Evolutionary conservation across 2,888 invertebrate genomes (phyloP), one percentile per base, ranked within the genome.

Genomic region (Epirrhoe tristata): DNA sequence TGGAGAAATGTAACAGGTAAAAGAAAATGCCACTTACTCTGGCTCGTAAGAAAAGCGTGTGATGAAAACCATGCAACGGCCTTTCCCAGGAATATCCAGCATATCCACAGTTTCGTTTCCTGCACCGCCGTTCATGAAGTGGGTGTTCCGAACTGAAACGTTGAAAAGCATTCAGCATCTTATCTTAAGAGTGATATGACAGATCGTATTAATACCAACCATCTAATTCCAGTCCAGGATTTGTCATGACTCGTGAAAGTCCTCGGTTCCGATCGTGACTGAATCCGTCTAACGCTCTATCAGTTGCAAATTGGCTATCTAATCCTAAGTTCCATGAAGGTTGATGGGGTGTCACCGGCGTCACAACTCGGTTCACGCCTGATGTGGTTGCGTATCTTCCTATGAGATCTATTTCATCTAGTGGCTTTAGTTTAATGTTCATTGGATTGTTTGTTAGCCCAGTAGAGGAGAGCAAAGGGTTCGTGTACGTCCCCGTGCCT

Each of bases 21-120:
- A 63, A 56, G 61, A n/a, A 67, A 57, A 67, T 73, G 66, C 55
- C 74, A 92, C 95, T 94, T 89, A 95, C 95, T 95, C 95, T 69
- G 95, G 96, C 81, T 96, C 96, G 79, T 96, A 96, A 48, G 95
- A 95, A 85, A 95, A 97, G 79, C 97, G 96, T 59, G 98, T 98
- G 70, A 98, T 97, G 86, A 98, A 98, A 71, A 98, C 98, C 82
- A 98, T 98, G 91, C 98, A 98, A 76, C 97, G 95, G 65, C 98
- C 98, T 88, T 98, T 98, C 60, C 98, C 98, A 24, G 98, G 98
- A 83, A 98, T 97, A 82, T 98, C 98, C 87, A 98, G 91, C 97
- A 97, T 98, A 83, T 98, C 98, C 53, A 97, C 97, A 86, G 95
- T 96, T 74, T 97, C 97, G 61, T 94, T 86, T n/a, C 93, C 84